Percentiles rank a stretch among this genome's conserved stretches.
These are phyloP conservation scores for Diadema setosum DNA, from an alignment of 35 echinoderm and acorn worm species.

Conservation along the genomic window DNA sequence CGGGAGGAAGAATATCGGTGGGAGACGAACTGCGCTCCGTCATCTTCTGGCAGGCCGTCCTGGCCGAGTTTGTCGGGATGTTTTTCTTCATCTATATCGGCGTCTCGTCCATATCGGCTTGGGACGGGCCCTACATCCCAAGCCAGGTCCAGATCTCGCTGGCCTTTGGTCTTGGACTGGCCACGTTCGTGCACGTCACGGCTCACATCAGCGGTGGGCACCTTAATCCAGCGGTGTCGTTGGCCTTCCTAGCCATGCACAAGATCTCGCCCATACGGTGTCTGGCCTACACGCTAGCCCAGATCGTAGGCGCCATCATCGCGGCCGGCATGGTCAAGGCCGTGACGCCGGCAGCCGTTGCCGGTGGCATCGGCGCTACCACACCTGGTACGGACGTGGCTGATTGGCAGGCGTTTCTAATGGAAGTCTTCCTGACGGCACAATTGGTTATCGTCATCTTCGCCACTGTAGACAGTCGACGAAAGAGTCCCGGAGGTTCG, in stretches of 20 bases:
- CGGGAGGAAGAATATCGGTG: no score
- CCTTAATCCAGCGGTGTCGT: conserved; percentile 84
- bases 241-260: conserved; percentile 53
- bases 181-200: conserved; percentile 73
- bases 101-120: conserved; percentile 12
- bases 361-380: conserved; percentile 13
- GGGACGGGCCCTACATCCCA: neutral
- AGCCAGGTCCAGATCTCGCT: conserved; percentile 59
- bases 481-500: conserved; percentile 69
- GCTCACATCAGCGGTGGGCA: conserved; percentile 91
- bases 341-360: conserved; percentile 10
- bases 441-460: conserved; percentile 87
- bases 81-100: conserved; percentile 73
- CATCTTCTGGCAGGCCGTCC: conserved; percentile 66
- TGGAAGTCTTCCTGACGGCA: conserved; percentile 76
- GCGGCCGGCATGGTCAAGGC: conserved; percentile 42
- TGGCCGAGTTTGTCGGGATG: conserved; percentile 73
- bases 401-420: conserved; percentile 46
- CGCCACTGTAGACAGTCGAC: conserved; percentile 62
- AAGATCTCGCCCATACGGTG: conserved; percentile 53
- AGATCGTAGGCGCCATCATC: conserved; percentile 55
- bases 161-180: conserved; percentile 81
- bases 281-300: conserved; percentile 60
- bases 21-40: conserved; percentile 32
- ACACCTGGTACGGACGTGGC: neutral